Percentiles rank a stretch among this genome's conserved stretches.
phyloP scores from a whole-genome alignment of 2,797 vertebrate genomes.

The Scomberomorus guttatus region DNA sequence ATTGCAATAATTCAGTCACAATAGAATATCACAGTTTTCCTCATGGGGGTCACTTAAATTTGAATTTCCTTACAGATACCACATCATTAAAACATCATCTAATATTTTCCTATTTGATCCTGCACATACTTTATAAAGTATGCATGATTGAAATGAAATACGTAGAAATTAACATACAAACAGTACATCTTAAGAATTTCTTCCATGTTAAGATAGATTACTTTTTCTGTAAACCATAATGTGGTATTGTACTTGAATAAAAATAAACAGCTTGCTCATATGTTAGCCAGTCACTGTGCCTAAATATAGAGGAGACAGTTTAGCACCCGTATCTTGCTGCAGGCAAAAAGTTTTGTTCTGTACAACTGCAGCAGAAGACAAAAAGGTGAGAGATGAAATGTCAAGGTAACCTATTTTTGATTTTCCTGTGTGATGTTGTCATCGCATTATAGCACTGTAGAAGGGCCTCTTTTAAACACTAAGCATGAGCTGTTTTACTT shows the following conservation, averaged over 20 bases:
- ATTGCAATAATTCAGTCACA: background rate
- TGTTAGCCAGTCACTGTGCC: background rate
- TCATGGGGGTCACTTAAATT: background rate
- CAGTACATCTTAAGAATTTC: background rate
- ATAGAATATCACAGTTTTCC: background rate
- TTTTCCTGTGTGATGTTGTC: constrained; percentile 47
- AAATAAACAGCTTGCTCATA: background rate
- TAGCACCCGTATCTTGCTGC: background rate
- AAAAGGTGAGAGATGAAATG: background rate
- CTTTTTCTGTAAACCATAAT: background rate
- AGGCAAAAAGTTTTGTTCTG: background rate
- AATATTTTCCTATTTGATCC: background rate
- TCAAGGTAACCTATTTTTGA: constrained; percentile 5
- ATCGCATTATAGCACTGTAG: background rate
- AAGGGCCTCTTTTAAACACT: background rate
- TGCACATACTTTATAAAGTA: background rate
- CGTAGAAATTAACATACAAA: background rate
- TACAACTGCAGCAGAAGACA: background rate
- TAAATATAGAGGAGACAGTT: background rate
- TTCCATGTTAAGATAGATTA: background rate
- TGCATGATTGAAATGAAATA: background rate
- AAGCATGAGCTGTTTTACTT: background rate
- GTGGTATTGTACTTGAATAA: background rate
- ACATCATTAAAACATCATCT: background rate
- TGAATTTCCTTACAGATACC: background rate